phyloP scores from a whole-genome alignment of 2,113 vertebrate genomes.

The Thryonomys swinderianus region DNA sequence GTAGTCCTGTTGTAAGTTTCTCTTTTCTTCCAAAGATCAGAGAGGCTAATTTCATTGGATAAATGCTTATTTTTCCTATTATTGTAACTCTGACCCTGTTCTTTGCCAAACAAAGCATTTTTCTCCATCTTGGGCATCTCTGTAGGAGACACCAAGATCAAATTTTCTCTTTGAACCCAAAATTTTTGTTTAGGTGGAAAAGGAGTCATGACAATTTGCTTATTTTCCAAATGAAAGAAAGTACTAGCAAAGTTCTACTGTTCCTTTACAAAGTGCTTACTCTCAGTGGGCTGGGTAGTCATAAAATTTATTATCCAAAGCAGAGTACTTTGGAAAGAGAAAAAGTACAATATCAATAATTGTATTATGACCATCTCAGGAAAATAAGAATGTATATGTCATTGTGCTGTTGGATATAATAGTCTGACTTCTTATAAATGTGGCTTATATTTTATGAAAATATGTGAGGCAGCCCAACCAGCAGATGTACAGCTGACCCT shows the following conservation, averaged over 20 bases:
- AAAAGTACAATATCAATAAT: background rate
- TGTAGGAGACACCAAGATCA: constrained; percentile 27
- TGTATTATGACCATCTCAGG: background rate
- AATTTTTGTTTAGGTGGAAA: constrained; percentile 2
- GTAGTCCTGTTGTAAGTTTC: background rate
- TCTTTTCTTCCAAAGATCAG: background rate
- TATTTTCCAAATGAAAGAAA: constrained; percentile 9
- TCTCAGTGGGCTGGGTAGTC: background rate
- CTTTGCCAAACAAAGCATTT: constrained; percentile 34
- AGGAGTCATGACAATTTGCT: background rate
- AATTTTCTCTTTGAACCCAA: constrained; percentile 15
- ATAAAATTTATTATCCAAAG: background rate
- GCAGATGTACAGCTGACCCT: background rate
- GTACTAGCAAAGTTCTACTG: background rate
- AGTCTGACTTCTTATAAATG: background rate
- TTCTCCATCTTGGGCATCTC: background rate
- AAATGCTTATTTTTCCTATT: background rate
- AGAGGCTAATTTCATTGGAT: background rate
- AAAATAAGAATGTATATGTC: background rate
- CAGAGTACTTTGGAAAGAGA: background rate
- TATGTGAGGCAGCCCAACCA: background rate
- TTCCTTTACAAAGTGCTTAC: background rate
- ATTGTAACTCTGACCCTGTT: background rate
- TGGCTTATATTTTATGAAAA: background rate
- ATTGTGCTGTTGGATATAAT: background rate